Evolutionary conservation across 2,888 invertebrate species (phyloP).

Genomic region (Aphodius granarius): DNA sequence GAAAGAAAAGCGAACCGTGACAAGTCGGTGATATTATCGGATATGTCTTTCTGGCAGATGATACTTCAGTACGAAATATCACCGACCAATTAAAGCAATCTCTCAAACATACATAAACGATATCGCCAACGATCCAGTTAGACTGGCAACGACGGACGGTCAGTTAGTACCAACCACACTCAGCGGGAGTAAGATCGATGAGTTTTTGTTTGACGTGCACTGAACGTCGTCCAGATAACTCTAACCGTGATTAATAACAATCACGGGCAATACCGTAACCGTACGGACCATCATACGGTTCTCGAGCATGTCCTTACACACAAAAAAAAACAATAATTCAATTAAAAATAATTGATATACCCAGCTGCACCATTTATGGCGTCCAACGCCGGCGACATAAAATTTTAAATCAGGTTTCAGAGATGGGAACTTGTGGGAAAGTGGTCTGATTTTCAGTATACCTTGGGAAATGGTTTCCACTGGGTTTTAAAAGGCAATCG

Average conservation of each 20-base stretch:
- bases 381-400: neutral
- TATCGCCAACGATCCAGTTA: neutral
- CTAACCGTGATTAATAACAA: neutral
- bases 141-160: neutral
- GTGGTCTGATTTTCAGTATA: neutral
- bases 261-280: neutral
- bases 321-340: neutral
- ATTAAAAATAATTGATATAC: neutral
- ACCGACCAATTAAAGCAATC: neutral
- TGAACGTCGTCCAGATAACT: neutral
- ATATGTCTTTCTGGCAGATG: neutral
- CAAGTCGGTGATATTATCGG: no score
- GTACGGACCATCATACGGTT: neutral
- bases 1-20: no score
- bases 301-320: neutral
- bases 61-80: neutral
- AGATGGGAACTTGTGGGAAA: neutral
- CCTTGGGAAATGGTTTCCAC: neutral
- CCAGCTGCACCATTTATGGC: no score
- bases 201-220: neutral
- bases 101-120: neutral
- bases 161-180: neutral
- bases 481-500: no score
- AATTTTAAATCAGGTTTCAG: neutral
- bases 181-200: neutral